Base-by-base conservation (phyloP, 2,113 vertebrate species). In the Ciconia maguari region DNA sequence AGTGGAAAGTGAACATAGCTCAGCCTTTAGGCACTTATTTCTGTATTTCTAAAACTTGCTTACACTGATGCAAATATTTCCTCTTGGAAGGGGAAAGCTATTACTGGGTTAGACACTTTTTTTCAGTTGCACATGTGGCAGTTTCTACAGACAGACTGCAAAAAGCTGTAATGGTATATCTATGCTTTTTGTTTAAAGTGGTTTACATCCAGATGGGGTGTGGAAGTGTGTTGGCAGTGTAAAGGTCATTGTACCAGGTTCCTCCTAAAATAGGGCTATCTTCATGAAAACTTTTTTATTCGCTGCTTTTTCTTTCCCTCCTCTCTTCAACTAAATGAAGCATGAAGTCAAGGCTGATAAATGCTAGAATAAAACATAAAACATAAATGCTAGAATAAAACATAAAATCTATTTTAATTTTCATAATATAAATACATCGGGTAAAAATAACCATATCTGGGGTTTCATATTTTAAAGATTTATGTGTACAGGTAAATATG, bases 81-180 rank as follows among this genome's bases (percentile, higher is more conserved):
- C 93, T 89, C 41, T 95, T 91, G 93, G 88, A 94, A 93, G 87
- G 81, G 80, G 65, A 94, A 94, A 93, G 42, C 54, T 85, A 1
- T 93, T 91, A 38, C 69, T 95, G 71, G 46, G 62, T 58, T 91
- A 55, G 89, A 89, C 57, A 38, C 22, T 88, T 68, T 83, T 90
- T 30, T 72, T 87, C 74, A 81, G 57, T 70, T 95, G 84, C 82
- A 84, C 84, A 96, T 92, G 79, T 94, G 94, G 89, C 75, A 94
- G 51, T 92, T 96, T 82, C 84, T 82, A 90, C 52, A 94, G 92
- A 26, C 29, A 24, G 71, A 38, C 18, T 57, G 38, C 88, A 87
- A 61, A 68, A 52, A 69, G 27, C 82, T 94, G 87, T 91, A 83
- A 87, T 55, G 4, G 14, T 84, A 57, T 94, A 93, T 77, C 61